phyloP scores from a whole-genome alignment of 2,888 invertebrate genomes.

The Mimachlamys varia region DNA sequence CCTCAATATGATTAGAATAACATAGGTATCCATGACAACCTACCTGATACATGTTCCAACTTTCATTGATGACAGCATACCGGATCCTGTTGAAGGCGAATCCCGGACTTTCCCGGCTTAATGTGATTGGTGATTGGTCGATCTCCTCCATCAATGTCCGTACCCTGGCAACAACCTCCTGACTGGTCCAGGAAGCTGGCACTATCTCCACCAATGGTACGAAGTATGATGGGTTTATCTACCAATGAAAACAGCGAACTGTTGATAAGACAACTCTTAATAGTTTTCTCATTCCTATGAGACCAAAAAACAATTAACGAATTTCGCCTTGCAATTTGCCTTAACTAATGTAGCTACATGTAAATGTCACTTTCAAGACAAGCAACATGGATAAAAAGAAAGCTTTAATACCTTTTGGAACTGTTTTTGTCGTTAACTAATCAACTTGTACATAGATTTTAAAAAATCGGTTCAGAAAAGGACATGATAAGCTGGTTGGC shows the following conservation, averaged over 20 bases:
- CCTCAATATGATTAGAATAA: no score
- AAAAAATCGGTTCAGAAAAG: no score
- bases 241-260: slow-evolving; percentile 39
- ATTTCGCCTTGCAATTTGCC: no score
- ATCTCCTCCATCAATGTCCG: slow-evolving; percentile 92
- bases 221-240: slow-evolving; percentile 97
- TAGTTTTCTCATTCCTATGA: background rate
- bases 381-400: no score
- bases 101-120: slow-evolving; percentile 93
- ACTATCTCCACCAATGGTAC: slow-evolving; percentile 97
- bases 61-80: slow-evolving; percentile 96
- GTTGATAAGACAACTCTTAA: background rate
- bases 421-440: no score
- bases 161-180: slow-evolving; percentile 89
- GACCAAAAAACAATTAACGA: no score
- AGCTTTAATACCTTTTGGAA: no score
- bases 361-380: no score
- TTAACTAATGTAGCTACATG: no score
- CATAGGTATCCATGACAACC: background rate
- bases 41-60: slow-evolving; percentile 91
- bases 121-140: slow-evolving; percentile 94
- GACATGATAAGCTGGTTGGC: no score
- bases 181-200: slow-evolving; percentile 95
- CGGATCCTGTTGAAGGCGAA: slow-evolving; percentile 97
- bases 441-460: no score